Evolutionary conservation across 2,113 vertebrate species (phyloP).

Genomic region (Xiphophorus hellerii): DNA sequence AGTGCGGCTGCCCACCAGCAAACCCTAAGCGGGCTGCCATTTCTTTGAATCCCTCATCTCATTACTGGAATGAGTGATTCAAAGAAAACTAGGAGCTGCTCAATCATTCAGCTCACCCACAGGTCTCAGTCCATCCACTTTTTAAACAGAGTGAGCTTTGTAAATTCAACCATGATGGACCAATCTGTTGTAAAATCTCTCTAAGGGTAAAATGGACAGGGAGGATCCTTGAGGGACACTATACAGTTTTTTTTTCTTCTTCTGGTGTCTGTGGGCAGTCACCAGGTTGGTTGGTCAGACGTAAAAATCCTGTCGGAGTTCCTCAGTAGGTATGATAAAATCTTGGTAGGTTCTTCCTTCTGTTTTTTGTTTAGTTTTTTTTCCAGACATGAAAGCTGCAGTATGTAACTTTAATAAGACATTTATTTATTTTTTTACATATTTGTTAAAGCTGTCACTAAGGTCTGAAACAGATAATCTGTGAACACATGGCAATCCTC

Average conservation of each 20-base stretch:
- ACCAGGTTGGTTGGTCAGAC: not conserved
- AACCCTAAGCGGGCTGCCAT: conserved; percentile 57
- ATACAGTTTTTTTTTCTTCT: not conserved
- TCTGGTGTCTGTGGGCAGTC: not conserved
- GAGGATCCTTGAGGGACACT: not conserved
- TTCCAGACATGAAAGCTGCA: too few relatives aligned
- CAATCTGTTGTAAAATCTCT: not conserved
- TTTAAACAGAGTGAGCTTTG: conserved; percentile 1
- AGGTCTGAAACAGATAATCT: too few relatives aligned
- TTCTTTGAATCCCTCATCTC: conserved; percentile 51
- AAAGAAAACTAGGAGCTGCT: conserved; percentile 43
- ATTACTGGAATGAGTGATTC: conserved; percentile 58
- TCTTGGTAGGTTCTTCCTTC: too few relatives aligned
- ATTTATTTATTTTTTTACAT: too few relatives aligned
- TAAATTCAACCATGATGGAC: conserved; percentile 7
- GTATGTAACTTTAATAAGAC: too few relatives aligned
- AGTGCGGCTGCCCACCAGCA: conserved; percentile 60
- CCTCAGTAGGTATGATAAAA: too few relatives aligned
- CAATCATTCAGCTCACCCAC: conserved; percentile 55
- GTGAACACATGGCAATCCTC: too few relatives aligned
- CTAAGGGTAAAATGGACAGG: not conserved
- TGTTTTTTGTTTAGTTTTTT: too few relatives aligned
- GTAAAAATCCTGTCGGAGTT: too few relatives aligned
- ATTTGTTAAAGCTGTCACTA: too few relatives aligned
- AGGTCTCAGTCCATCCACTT: conserved; percentile 15